Percentiles rank a stretch among this genome's conserved stretches.
Evolutionary conservation across 2,888 invertebrate species (phyloP).

Genomic region (Biston stratarius): DNA sequence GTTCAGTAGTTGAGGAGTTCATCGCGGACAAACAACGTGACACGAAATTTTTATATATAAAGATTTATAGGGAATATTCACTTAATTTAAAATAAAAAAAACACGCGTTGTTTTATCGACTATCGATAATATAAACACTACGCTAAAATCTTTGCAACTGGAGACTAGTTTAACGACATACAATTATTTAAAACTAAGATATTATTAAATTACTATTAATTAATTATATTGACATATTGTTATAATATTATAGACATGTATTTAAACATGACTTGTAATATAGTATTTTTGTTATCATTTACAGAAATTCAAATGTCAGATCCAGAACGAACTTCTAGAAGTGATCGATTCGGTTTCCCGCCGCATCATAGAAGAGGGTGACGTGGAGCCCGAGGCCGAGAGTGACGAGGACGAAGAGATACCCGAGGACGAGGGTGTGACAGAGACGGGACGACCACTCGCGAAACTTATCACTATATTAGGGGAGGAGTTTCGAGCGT

Average conservation of each 20-base stretch:
- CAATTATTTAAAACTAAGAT: too few species aligned
- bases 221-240: too few species aligned
- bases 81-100: too few species aligned
- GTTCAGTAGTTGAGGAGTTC: too few species aligned
- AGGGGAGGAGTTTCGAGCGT: conserved; percentile 73
- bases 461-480: conserved; percentile 69
- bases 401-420: conserved; percentile 66
- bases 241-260: too few species aligned
- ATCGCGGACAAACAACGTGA: too few species aligned
- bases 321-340: conserved; percentile 92
- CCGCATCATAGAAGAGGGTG: conserved; percentile 89
- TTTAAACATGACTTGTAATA: neutral
- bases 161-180: too few species aligned
- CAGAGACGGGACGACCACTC: conserved; percentile 71
- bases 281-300: conserved; percentile 37
- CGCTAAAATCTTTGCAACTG: too few species aligned
- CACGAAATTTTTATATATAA: too few species aligned
- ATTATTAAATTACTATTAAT: too few species aligned
- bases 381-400: conserved; percentile 67
- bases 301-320: conserved; percentile 92
- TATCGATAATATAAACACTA: neutral
- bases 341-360: conserved; percentile 93
- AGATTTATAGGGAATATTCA: too few species aligned
- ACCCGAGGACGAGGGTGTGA: conserved; percentile 59
- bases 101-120: too few species aligned